These are phyloP conservation scores for Rhorus exstirpatorius DNA, from an alignment of 2,888 invertebrate species.

Conservation along the genomic window DNA sequence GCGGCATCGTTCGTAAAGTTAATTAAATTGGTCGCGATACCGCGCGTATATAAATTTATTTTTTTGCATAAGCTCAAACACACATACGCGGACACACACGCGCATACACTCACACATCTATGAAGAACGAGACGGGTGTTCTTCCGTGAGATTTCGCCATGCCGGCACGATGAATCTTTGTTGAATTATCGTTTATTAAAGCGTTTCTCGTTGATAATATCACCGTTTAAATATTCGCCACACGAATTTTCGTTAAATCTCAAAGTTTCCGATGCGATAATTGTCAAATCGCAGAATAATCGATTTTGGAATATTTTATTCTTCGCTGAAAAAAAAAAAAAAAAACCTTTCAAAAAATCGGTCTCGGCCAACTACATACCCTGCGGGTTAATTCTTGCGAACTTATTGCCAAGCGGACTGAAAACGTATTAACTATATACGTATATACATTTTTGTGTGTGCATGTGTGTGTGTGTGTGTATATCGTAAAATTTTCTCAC, in stretches of 20 bases:
- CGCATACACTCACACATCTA: background rate
- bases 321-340: background rate
- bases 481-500: conserved; percentile 25
- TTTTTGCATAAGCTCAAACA: conserved; percentile 73
- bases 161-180: conserved; percentile 70
- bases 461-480: background rate
- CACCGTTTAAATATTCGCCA: conserved; percentile 15
- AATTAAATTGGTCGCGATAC: conserved; percentile 76
- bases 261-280: background rate
- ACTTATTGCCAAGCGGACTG: conserved; percentile 23
- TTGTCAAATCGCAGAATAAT: conserved; percentile 37
- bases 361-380: background rate
- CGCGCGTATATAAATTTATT: conserved; percentile 73
- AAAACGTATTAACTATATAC: background rate
- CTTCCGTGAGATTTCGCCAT: conserved; percentile 66
- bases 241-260: conserved; percentile 2
- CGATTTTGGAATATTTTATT: conserved; percentile 7
- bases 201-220: conserved; percentile 20
- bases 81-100: background rate
- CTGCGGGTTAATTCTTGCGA: conserved; percentile 30
- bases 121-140: conserved; percentile 17
- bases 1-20: conserved; percentile 76
- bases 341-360: conserved; percentile 13
- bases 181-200: conserved; percentile 29
- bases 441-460: background rate